Base-by-base conservation (phyloP, 1,140 invertebrate genomes). In the Akabosia matsudoensis region DNA sequence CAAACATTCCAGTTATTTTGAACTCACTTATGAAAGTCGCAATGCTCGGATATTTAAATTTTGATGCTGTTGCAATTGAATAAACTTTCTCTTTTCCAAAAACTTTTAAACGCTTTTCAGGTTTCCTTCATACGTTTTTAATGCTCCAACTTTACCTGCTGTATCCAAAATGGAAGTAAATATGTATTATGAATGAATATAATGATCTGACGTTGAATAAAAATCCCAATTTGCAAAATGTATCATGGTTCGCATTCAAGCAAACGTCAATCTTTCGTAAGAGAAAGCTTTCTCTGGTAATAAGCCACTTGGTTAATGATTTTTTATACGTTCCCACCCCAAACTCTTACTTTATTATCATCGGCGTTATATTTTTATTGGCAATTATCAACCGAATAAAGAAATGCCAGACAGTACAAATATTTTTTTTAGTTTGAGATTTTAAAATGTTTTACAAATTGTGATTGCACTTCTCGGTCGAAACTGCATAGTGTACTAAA, bases 301-400 rank as follows among this genome's bases (percentile, higher is more conserved):
- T n/a, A n/a, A n/a, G n/a, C n/a, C n/a, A n/a, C n/a, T n/a, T n/a
- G n/a, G n/a, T n/a, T n/a, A n/a, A n/a, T n/a, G n/a, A n/a, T n/a
- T n/a, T n/a, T n/a, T n/a, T n/a, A n/a, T n/a, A n/a, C n/a, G n/a
- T n/a, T n/a, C n/a, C n/a, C n/a, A n/a, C n/a, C n/a, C n/a, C n/a
- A n/a, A n/a, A n/a, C n/a, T n/a, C n/a, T n/a, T n/a, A n/a, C 37
- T 10, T 45, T 45, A 22, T 4, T 56, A 56, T 67, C 61, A 30
- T 67, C 61, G 31, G 61, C 61, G 61, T 67, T 67, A 67, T n/a
- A n/a, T 67, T 67, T 67, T 61, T 67, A 67, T 67, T 67, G 61
- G 61, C 61, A 67, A 67, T 30, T 28, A 10, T 67, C 28, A 67
- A 67, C 30, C 61, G 61, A 24, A 67, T 67, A 67, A 30, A 67